Evolutionary conservation across 2,888 invertebrate genomes (phyloP).

Genomic region (Gonocerus acuteangulatus): DNA sequence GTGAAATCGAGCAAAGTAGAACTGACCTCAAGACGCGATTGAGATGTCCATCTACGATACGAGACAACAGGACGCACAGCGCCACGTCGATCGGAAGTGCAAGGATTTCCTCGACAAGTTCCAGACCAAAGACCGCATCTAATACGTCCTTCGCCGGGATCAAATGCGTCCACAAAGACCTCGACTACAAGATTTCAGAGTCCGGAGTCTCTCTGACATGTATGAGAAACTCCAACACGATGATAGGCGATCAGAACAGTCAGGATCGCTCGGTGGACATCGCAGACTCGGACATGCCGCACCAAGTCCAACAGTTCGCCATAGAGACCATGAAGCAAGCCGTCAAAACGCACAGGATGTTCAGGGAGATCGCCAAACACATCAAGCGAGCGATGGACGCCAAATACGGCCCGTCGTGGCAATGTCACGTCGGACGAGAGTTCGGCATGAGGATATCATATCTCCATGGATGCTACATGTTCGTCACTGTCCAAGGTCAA

Average conservation of each 20-base stretch:
- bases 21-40: no score
- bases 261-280: background rate
- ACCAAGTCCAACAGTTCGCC: background rate
- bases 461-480: background rate
- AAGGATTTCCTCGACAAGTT: no score
- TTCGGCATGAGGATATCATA: background rate
- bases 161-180: background rate
- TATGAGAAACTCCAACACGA: background rate
- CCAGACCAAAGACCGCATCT: no score
- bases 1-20: no score
- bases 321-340: background rate
- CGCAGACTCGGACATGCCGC: background rate
- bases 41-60: no score
- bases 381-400: background rate
- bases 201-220: background rate
- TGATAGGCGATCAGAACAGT: background rate
- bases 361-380: background rate
- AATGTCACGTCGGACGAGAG: background rate
- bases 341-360: background rate
- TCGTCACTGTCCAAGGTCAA: background rate
- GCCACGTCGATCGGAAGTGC: no score
- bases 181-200: background rate
- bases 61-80: no score
- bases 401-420: background rate
- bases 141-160: no score